Percentiles rank a stretch among this genome's conserved stretches.
These are phyloP conservation scores for Chromoteleia sp. DNA, from an alignment of 2,888 invertebrate species.

Conservation along the genomic window DNA sequence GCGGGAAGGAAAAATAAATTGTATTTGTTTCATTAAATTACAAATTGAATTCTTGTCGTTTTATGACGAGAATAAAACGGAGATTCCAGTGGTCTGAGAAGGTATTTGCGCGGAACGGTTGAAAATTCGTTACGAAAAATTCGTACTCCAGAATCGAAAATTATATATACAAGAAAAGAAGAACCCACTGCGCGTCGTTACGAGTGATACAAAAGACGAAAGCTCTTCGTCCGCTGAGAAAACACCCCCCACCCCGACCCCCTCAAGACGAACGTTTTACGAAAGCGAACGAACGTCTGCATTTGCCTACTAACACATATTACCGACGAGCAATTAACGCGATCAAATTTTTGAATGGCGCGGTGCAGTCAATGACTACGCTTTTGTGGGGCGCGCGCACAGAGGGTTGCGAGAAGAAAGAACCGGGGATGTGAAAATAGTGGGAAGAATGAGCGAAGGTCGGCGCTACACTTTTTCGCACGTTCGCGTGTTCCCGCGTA, in stretches of 20 bases:
- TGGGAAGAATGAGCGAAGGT: conserved; percentile 48
- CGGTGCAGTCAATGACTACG: conserved; percentile 45
- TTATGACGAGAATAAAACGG: conserved; percentile 8
- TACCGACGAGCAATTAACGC: conserved; percentile 48
- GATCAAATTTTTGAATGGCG: conserved; percentile 43
- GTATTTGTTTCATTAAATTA: conserved; percentile 61
- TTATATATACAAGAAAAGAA: neutral
- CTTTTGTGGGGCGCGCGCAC: conserved; percentile 41
- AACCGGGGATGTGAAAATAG: conserved; percentile 45
- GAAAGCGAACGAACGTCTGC: neutral
- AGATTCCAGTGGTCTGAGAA: neutral
- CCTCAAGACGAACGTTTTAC: too few species aligned
- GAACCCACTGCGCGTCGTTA: too few species aligned
- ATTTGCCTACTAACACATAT: conserved; percentile 34
- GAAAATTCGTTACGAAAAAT: conserved; percentile 19
- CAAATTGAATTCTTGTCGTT: conserved; percentile 53
- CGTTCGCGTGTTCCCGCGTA: conserved; percentile 34
- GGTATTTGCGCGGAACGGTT: conserved; percentile 10
- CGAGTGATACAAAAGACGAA: too few species aligned
- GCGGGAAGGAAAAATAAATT: conserved; percentile 44
- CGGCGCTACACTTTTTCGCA: conserved; percentile 51
- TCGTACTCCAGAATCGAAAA: neutral
- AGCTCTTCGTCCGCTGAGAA: too few species aligned
- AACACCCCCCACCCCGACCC: too few species aligned
- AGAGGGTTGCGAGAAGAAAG: conserved; percentile 45